These are phyloP conservation scores for Xyrauchen texanus DNA, from an alignment of 2,113 vertebrate species.

Conservation along the genomic window DNA sequence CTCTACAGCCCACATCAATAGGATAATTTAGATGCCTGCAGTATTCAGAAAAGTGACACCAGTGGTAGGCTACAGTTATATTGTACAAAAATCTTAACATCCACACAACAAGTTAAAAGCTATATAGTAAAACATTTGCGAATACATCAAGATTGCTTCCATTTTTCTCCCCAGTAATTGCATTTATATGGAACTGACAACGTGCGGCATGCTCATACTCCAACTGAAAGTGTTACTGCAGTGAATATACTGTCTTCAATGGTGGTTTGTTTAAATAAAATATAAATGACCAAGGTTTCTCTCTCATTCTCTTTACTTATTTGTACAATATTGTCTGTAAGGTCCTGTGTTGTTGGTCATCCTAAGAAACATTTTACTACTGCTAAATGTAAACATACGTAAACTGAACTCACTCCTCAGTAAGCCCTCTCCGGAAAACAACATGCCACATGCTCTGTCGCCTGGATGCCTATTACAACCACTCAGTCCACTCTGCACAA, in stretches of 20 bases:
- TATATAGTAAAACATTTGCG: too few relatives aligned
- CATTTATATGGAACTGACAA: constrained; percentile 4
- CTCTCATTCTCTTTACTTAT: not conserved
- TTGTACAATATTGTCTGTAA: not conserved
- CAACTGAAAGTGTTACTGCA: not conserved
- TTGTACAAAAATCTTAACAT: not conserved
- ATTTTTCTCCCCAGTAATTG: not conserved
- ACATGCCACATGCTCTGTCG: constrained; percentile 71
- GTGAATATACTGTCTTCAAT: not conserved
- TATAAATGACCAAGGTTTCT: not conserved
- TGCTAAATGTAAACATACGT: not conserved
- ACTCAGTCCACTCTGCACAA: not conserved
- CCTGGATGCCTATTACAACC: constrained; percentile 71
- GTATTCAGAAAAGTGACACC: not conserved
- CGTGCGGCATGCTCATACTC: not conserved
- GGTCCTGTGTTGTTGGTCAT: not conserved
- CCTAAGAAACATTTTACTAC: not conserved
- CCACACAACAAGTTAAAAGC: not conserved
- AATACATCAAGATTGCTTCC: too few relatives aligned
- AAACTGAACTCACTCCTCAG: not conserved
- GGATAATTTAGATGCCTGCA: not conserved
- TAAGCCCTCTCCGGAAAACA: constrained; percentile 18
- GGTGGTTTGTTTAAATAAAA: not conserved
- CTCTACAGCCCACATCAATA: not conserved
- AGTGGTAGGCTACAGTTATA: not conserved